phyloP scores from a whole-genome alignment of 2,797 vertebrate species.

The Pantherophis vulpinus region DNA sequence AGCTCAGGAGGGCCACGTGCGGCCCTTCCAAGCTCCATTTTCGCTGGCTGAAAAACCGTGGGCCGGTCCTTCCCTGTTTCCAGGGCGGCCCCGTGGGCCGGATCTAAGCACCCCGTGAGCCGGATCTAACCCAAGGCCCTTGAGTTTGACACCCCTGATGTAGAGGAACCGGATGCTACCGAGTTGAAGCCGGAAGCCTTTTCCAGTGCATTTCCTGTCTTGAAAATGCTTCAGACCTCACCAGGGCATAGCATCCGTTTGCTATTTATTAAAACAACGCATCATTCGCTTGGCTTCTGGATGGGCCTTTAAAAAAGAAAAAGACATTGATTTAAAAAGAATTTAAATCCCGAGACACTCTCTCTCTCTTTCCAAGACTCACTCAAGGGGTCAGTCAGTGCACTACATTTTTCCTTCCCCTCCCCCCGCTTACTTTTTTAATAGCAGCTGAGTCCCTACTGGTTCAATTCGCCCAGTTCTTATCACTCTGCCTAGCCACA shows the following conservation, averaged over 20 bases:
- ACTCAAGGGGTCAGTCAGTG: not conserved
- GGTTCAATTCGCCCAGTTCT: not conserved
- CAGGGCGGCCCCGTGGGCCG: accelerated
- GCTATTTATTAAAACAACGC: not conserved
- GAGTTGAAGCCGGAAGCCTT: not conserved
- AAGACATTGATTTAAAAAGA: not conserved
- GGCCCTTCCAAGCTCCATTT: too few species aligned
- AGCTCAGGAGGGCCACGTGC: too few species aligned
- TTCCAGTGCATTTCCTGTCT: not conserved
- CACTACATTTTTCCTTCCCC: not conserved
- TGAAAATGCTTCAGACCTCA: not conserved
- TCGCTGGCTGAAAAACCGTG: accelerated
- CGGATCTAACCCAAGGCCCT: too few species aligned
- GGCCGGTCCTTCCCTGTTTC: too few species aligned
- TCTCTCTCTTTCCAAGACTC: not conserved
- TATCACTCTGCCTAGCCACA: not conserved
- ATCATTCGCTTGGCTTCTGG: not conserved
- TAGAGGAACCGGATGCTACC: not conserved
- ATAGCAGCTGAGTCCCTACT: not conserved
- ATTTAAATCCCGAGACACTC: not conserved
- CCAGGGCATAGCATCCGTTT: not conserved
- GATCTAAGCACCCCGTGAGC: too few species aligned
- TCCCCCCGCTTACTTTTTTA: not conserved
- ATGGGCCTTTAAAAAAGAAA: not conserved
- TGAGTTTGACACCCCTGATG: not conserved